phyloP scores from a whole-genome alignment of 2,888 invertebrate genomes.

The Nomada lathburiana region DNA sequence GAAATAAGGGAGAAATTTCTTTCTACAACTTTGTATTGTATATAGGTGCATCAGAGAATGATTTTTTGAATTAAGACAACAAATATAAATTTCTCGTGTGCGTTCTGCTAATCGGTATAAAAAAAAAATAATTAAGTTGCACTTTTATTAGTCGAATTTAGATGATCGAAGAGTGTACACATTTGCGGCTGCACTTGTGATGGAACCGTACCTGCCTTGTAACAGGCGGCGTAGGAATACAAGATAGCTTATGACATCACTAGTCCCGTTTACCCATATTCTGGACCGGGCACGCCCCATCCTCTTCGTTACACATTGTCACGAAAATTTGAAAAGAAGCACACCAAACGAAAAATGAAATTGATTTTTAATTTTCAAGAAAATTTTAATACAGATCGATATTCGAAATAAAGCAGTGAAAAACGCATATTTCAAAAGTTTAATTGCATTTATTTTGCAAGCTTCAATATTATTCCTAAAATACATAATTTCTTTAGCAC shows the following conservation, averaged over 20 bases:
- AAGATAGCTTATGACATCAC: slow-evolving; percentile 81
- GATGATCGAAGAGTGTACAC: neutral
- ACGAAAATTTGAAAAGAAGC: slow-evolving; percentile 25
- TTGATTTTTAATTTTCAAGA: neutral
- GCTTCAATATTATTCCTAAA: neutral
- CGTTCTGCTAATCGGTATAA: neutral
- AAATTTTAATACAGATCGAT: neutral
- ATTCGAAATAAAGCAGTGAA: neutral
- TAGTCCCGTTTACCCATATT: slow-evolving; percentile 78
- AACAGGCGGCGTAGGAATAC: slow-evolving; percentile 79
- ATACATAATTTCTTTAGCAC: neutral
- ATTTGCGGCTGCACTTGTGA: slow-evolving; percentile 29
- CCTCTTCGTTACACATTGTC: slow-evolving; percentile 52
- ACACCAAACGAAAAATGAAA: neutral
- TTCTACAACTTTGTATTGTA: neutral
- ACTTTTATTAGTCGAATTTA: neutral
- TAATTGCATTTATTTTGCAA: neutral
- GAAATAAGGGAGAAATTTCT: neutral
- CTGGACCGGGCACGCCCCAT: slow-evolving; percentile 82
- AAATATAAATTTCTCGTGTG: neutral
- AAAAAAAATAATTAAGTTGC: neutral
- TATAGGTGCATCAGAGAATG: neutral
- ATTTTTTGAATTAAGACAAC: neutral
- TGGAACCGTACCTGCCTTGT: slow-evolving; percentile 47
- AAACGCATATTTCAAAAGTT: neutral